These are phyloP conservation scores for Pocota personata DNA, from an alignment of 2,888 invertebrate species.

Conservation along the genomic window DNA sequence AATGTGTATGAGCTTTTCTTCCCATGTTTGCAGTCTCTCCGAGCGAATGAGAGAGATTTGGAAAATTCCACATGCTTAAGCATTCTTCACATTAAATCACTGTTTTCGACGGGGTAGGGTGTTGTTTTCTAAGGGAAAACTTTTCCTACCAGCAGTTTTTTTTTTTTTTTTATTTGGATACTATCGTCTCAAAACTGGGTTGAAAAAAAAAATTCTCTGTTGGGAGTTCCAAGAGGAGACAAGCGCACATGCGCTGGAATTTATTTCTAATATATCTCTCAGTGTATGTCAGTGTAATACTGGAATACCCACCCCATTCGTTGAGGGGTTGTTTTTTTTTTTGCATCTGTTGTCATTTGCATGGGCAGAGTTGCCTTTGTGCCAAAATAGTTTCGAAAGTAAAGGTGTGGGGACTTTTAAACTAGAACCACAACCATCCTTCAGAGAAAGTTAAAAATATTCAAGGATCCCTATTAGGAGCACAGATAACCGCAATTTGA, in stretches of 20 bases:
- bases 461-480: not conserved
- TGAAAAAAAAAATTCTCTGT: constrained; percentile 33
- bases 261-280: constrained; percentile 44
- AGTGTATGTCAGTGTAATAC: constrained; percentile 69
- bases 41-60: constrained; percentile 15
- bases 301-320: constrained; percentile 46
- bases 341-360: constrained; percentile 65
- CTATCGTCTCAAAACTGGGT: constrained; percentile 57
- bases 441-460: not conserved
- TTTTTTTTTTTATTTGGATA: not conserved
- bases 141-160: constrained; percentile 42
- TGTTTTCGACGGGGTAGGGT: constrained; percentile 7
- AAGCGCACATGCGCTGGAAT: constrained; percentile 70
- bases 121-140: constrained; percentile 48
- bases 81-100: constrained; percentile 40
- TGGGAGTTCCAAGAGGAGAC: constrained; percentile 57
- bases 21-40: constrained; percentile 20
- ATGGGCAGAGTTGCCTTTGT: constrained; percentile 63
- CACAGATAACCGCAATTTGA: not conserved
- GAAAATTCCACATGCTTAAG: constrained; percentile 53
- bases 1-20: constrained; percentile 58
- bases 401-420: constrained; percentile 56
- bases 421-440: not conserved
- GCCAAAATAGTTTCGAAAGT: constrained; percentile 37
- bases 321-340: not conserved